These are phyloP conservation scores for Ochropleura leucogaster DNA, from an alignment of 2,888 invertebrate genomes.

Conservation along the genomic window DNA sequence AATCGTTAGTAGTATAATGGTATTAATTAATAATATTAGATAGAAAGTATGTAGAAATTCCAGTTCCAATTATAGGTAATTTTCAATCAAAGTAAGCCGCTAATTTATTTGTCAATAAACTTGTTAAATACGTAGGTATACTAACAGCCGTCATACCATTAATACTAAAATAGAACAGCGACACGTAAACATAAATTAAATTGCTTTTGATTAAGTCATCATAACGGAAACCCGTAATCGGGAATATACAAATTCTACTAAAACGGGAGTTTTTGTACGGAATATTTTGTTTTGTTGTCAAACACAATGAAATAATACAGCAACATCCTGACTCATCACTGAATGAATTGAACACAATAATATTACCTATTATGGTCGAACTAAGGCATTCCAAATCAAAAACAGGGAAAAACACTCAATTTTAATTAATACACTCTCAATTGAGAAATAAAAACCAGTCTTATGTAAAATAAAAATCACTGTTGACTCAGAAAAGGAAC, in stretches of 20 bases:
- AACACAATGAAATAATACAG: background rate
- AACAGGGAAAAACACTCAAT: background rate
- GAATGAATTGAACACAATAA: background rate
- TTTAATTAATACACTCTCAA: background rate
- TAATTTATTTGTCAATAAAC: constrained; percentile 31
- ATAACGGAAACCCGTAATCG: constrained; percentile 39
- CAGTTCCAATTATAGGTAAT: background rate
- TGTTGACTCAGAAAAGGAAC: constrained; percentile 1
- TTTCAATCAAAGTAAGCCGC: background rate
- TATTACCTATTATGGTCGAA: background rate
- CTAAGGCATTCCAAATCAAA: background rate
- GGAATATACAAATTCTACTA: constrained; percentile 5
- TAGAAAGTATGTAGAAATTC: background rate
- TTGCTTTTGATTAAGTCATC: constrained; percentile 24
- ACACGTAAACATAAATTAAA: background rate
- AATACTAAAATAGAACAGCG: background rate
- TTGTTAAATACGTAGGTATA: background rate
- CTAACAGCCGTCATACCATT: background rate
- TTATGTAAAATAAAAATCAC: constrained; percentile 5
- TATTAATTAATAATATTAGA: background rate
- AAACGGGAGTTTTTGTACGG: constrained; percentile 28
- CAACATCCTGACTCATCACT: background rate
- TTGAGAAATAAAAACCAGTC: constrained; percentile 1
- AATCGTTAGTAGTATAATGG: background rate
- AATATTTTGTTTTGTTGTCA: background rate